Conservation (phyloP, 2,113 vertebrate species). For the Poeciliopsis turrubarensis region DNA sequence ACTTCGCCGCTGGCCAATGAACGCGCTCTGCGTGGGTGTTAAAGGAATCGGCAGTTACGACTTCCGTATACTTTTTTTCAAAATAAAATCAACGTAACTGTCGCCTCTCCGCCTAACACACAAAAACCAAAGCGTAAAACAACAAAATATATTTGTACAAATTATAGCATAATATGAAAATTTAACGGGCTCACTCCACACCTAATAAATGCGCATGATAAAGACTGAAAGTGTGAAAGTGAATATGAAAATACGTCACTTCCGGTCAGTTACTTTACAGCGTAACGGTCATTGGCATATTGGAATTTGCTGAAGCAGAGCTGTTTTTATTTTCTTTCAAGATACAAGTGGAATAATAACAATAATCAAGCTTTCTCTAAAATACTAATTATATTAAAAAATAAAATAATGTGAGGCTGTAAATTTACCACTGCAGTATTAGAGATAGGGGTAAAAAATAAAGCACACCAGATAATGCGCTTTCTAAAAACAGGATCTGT, state of each 20-base stretch:
- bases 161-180: not conserved
- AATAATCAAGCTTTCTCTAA: too few species aligned
- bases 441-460: too few species aligned
- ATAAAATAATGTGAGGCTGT: too few species aligned
- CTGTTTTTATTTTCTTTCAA: too few species aligned
- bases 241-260: not conserved
- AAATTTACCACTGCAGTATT: too few species aligned
- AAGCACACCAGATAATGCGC: too few species aligned
- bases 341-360: too few species aligned
- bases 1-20: conserved; percentile 79
- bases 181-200: not conserved
- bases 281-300: too few species aligned
- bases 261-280: conserved; percentile 2
- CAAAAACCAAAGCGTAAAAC: not conserved
- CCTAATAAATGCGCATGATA: too few species aligned
- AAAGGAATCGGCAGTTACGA: rapidly evolving
- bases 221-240: not conserved
- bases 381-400: too few species aligned
- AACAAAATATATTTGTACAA: not conserved
- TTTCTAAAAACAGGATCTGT: too few species aligned
- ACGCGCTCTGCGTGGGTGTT: not conserved
- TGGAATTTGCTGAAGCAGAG: not conserved
- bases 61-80: conserved; percentile 24
- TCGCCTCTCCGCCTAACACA: not conserved
- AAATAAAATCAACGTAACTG: not conserved